phyloP scores from a whole-genome alignment of 2,797 vertebrate genomes.

The Sylvia borin region DNA sequence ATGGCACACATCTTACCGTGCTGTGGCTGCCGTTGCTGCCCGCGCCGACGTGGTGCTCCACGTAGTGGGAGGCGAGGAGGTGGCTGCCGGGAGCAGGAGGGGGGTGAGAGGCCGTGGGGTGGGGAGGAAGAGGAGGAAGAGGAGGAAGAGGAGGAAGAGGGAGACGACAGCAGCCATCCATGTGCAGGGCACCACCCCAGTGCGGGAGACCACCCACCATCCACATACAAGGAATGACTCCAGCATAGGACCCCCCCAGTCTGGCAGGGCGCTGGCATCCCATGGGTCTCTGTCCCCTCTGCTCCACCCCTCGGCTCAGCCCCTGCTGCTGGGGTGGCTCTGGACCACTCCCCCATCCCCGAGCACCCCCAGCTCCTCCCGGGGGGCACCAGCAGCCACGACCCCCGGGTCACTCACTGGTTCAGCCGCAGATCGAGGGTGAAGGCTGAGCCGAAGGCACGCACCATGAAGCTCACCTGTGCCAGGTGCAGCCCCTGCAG shows the following conservation, averaged over 20 bases:
- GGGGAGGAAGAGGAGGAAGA: background rate
- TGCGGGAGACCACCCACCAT: background rate
- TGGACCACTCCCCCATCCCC: background rate
- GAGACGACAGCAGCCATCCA: background rate
- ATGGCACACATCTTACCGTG: conserved; percentile 57
- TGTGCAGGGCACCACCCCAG: fast-evolving
- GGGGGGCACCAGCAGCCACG: background rate
- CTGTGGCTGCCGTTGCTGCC: conserved; percentile 67
- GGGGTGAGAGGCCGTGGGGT: background rate
- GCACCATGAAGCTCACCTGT: conserved; percentile 89
- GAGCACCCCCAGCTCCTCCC: background rate
- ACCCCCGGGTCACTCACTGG: conserved; percentile 82
- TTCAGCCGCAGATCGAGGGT: conserved; percentile 93
- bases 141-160: background rate
- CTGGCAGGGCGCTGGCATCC: background rate
- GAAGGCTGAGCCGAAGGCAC: conserved; percentile 86
- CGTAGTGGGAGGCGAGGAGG: conserved; percentile 90
- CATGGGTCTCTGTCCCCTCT: background rate
- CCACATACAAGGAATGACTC: fast-evolving
- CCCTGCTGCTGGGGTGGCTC: background rate
- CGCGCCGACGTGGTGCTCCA: conserved; percentile 85
- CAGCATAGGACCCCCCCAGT: fast-evolving
- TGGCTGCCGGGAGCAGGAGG: conserved; percentile 75
- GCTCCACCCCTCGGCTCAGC: background rate
- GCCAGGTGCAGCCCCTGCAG: conserved; percentile 88